A percentile compares a stretch with the other conserved stretches of the same genome.
Evolutionary conservation across 2,113 vertebrate species (phyloP).

Genomic region (Sclerurus mexicanus): DNA sequence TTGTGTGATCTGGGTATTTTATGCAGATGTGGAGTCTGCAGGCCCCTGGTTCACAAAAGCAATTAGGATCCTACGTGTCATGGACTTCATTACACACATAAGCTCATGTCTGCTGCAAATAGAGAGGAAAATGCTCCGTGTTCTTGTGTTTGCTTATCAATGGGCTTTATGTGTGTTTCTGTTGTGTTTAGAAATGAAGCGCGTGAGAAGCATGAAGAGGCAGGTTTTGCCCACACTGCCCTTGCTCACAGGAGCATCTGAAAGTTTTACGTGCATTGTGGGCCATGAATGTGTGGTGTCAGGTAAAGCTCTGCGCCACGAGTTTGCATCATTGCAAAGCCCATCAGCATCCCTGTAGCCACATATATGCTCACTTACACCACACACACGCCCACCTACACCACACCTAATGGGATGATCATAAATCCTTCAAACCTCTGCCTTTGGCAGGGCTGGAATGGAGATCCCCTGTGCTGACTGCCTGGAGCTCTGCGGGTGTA

Average conservation of each 20-base stretch:
- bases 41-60: neutral
- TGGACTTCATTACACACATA: neutral
- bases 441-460: neutral
- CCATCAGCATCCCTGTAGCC: neutral
- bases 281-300: no score
- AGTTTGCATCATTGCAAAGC: neutral
- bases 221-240: neutral
- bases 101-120: neutral
- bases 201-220: neutral
- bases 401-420: neutral
- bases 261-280: neutral
- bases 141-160: neutral
- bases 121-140: neutral
- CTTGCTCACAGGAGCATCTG: neutral
- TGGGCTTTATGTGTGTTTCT: neutral
- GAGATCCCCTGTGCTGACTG: neutral
- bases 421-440: neutral
- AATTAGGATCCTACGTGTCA: constrained; percentile 1
- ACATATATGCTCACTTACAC: accelerated
- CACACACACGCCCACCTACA: neutral
- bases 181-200: neutral
- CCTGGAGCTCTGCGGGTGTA: neutral
- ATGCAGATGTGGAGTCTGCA: neutral
- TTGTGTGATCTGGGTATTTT: neutral
- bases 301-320: neutral